Evolutionary conservation across 2,888 invertebrate species (phyloP).

Genomic region (Drosophila helvetica): DNA sequence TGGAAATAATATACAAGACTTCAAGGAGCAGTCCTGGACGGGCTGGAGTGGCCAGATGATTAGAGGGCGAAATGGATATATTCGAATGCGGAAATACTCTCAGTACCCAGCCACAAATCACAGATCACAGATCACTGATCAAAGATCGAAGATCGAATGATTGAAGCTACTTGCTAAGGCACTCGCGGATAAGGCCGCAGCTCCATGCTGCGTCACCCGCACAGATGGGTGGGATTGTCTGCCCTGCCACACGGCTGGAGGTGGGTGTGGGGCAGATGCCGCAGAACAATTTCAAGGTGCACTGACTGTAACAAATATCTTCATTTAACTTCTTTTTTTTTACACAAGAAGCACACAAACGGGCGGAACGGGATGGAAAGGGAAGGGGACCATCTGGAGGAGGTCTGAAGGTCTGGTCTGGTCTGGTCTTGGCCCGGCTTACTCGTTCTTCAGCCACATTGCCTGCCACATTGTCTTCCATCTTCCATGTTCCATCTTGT

Average conservation of each 20-base stretch:
- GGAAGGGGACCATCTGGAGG: constrained; percentile 27
- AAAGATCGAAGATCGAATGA: not conserved
- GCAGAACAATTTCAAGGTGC: constrained; percentile 73
- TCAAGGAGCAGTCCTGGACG: not conserved
- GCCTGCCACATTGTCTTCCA: constrained; percentile 34
- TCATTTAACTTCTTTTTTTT: constrained; percentile 64
- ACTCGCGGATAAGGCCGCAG: not conserved
- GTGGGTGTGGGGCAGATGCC: constrained; percentile 26
- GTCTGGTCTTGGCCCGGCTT: not conserved
- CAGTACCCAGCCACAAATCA: too few species aligned
- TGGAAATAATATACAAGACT: constrained; percentile 20
- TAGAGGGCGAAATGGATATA: too few species aligned
- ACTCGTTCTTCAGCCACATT: not conserved
- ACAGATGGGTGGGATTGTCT: not conserved
- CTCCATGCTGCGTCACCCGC: not conserved
- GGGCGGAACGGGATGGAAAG: not conserved
- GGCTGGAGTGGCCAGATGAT: too few species aligned
- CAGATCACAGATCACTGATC: too few species aligned
- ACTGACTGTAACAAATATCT: constrained; percentile 75
- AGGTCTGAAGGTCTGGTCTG: constrained; percentile 6
- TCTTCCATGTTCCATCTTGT: constrained; percentile 15
- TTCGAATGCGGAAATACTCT: constrained; percentile 2
- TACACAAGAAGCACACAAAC: constrained; percentile 20
- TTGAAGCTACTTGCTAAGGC: not conserved
- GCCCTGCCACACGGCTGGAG: not conserved